Percentiles rank a stretch among this genome's conserved stretches.
Evolutionary conservation across 2,888 invertebrate genomes (phyloP).

Genomic region (Cephus sareptanus): DNA sequence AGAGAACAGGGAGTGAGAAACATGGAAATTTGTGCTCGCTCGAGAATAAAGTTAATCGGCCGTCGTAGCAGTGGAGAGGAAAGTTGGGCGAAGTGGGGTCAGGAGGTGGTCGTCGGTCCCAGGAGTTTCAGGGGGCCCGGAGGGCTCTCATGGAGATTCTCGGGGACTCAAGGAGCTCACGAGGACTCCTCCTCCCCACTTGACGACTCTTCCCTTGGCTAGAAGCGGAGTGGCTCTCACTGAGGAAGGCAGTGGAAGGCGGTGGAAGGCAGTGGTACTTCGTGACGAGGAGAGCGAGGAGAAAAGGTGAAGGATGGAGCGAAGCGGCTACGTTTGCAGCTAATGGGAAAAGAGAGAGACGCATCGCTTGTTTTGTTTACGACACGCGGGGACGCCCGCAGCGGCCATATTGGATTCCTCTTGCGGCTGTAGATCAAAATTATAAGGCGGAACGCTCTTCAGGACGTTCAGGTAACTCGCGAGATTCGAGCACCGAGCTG

Average conservation of each 20-base stretch:
- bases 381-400: slow-evolving; percentile 37
- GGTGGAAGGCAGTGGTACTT: slow-evolving; percentile 6
- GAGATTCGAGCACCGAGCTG: slow-evolving; percentile 18
- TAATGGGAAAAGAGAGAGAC: slow-evolving; percentile 24
- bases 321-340: background rate
- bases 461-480: slow-evolving; percentile 11
- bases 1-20: too few species aligned
- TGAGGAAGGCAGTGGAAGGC: background rate
- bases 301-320: background rate
- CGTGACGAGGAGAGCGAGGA: slow-evolving; percentile 36
- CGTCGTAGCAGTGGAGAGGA: slow-evolving; percentile 39
- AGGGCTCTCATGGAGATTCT: slow-evolving; percentile 56
- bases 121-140: slow-evolving; percentile 31
- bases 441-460: slow-evolving; percentile 48
- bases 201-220: background rate
- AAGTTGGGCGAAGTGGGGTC: slow-evolving; percentile 33
- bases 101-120: slow-evolving; percentile 56
- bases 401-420: slow-evolving; percentile 58
- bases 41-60: background rate
- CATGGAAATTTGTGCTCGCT: background rate
- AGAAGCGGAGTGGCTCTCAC: background rate
- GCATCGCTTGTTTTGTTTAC: slow-evolving; percentile 48
- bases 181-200: slow-evolving; percentile 13
- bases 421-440: slow-evolving; percentile 55
- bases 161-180: slow-evolving; percentile 38